Evolutionary conservation across 2,888 invertebrate genomes (phyloP).

Genomic region (Napeogenes sylphis): DNA sequence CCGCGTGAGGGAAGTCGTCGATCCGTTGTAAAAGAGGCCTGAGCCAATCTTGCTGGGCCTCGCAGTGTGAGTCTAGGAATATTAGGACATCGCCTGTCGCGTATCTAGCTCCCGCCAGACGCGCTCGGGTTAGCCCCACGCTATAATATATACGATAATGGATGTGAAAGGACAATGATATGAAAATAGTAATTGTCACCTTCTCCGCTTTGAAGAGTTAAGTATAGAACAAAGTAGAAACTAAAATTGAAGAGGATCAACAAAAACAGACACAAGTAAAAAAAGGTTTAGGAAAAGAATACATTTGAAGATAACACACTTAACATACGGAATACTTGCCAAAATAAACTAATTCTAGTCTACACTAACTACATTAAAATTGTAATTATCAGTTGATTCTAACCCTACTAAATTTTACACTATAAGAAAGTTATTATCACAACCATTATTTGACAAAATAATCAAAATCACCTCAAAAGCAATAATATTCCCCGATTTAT

Average conservation of each 20-base stretch:
- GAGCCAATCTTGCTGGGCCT: conserved; percentile 88
- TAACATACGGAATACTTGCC: no score
- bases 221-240: no score
- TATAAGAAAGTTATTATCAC: no score
- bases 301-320: no score
- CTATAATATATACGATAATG: conserved; percentile 67
- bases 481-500: conserved; percentile 36
- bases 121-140: conserved; percentile 89
- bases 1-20: conserved; percentile 86
- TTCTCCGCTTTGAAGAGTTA: no score
- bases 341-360: not conserved
- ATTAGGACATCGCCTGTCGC: conserved; percentile 89
- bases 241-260: no score
- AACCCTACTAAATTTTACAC: no score
- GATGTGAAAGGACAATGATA: not conserved
- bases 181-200: not conserved
- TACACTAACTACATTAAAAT: not conserved
- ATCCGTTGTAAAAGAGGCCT: conserved; percentile 93
- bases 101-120: conserved; percentile 90
- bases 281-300: no score
- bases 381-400: no score
- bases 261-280: no score
- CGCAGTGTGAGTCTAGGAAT: conserved; percentile 96
- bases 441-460: no score
- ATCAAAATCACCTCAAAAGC: conserved; percentile 46